Conservation (phyloP, 1,140 invertebrate genomes). For the Papilio glaucus region DNA sequence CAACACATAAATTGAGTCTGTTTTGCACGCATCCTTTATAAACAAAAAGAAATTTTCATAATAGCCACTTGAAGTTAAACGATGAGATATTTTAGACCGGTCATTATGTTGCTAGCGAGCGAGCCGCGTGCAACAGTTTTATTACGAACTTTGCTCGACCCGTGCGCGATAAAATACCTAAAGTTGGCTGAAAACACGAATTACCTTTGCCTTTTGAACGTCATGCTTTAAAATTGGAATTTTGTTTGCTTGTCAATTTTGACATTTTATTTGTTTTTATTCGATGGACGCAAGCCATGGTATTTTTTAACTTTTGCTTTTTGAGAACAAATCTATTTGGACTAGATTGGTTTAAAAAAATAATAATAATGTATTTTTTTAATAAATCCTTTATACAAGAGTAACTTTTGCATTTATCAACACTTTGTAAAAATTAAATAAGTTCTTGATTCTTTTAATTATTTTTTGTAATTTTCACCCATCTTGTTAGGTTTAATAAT, state of each 20-base stretch:
- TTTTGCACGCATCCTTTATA: neutral
- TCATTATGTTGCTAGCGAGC: neutral
- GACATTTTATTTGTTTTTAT: neutral
- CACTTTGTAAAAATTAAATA: no score
- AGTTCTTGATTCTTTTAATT: no score
- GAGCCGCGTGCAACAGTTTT: slow-evolving; percentile 19
- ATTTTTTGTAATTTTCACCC: no score
- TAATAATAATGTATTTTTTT: no score
- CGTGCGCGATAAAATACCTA: neutral
- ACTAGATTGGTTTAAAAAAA: neutral
- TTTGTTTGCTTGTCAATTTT: neutral
- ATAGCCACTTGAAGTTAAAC: slow-evolving; percentile 12
- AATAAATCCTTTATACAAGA: no score
- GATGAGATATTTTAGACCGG: slow-evolving; percentile 1
- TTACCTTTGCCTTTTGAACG: slow-evolving; percentile 10
- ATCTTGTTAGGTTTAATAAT: no score
- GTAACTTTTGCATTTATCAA: no score
- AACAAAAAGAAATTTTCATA: slow-evolving; percentile 26
- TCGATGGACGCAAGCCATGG: neutral
- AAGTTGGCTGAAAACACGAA: slow-evolving; percentile 9
- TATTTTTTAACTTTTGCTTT: neutral
- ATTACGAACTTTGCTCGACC: slow-evolving; percentile 10
- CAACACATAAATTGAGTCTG: neutral
- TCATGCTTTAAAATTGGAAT: neutral
- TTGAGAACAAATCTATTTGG: neutral